Conservation (phyloP, 2,888 invertebrate species). For the Rhagophthalmus giganteus region DNA sequence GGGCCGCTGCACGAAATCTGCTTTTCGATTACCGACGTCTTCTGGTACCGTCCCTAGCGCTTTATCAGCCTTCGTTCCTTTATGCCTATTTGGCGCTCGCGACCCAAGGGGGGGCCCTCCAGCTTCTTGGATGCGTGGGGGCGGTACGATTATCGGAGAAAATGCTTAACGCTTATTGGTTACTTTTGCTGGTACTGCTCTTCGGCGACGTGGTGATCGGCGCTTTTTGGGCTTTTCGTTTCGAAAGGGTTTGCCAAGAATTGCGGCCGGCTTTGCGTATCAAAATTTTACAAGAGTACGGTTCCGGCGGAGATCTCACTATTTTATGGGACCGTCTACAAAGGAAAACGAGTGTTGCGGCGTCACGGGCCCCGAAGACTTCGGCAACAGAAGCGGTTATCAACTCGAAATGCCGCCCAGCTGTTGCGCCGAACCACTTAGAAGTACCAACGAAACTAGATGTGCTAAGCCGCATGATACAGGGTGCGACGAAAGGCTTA, state of each 20-base stretch:
- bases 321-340: constrained; percentile 79
- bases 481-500: constrained; percentile 75
- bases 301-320: constrained; percentile 71
- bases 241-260: constrained; percentile 73
- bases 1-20: constrained; percentile 73
- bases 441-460: constrained; percentile 35
- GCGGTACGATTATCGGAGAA: constrained; percentile 79
- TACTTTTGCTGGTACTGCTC: constrained; percentile 74
- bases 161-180: constrained; percentile 82
- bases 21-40: constrained; percentile 70
- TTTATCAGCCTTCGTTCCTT: constrained; percentile 65
- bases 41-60: constrained; percentile 73
- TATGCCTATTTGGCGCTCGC: constrained; percentile 83
- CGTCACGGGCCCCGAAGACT: constrained; percentile 59
- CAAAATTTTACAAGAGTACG: constrained; percentile 70
- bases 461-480: constrained; percentile 32
- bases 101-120: constrained; percentile 68
- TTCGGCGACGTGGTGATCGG: constrained; percentile 84
- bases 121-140: constrained; percentile 79
- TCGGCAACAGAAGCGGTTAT: constrained; percentile 48
- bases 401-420: constrained; percentile 48
- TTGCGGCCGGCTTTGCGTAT: constrained; percentile 66
- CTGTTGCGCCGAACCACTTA: constrained; percentile 47
- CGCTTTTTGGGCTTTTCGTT: constrained; percentile 82
- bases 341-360: constrained; percentile 79